A percentile compares a stretch with the other conserved stretches of the same genome.
These are phyloP conservation scores for Clupea harengus DNA, from an alignment of 2,113 vertebrate genomes.

Conservation along the genomic window DNA sequence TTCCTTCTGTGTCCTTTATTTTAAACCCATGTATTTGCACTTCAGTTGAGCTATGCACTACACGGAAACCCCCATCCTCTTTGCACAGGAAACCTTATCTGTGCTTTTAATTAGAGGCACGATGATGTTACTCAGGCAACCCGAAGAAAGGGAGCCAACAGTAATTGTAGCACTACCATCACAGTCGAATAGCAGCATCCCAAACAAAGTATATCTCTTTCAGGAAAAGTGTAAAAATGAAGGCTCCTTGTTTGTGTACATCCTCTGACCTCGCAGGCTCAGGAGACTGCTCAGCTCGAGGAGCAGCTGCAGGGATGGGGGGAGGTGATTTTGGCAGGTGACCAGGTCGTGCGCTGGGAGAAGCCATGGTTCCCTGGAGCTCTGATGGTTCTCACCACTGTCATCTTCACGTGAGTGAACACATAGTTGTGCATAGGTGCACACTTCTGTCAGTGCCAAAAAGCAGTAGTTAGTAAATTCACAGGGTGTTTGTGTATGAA, in stretches of 20 bases:
- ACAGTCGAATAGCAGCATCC: neutral
- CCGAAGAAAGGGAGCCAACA: neutral
- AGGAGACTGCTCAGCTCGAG: slow-evolving; percentile 90
- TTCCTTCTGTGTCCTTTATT: neutral
- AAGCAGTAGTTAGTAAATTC: too few relatives aligned
- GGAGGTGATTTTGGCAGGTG: slow-evolving; percentile 89
- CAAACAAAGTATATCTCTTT: neutral
- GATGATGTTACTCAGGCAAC: neutral
- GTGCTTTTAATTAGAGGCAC: neutral
- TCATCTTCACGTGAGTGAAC: slow-evolving; percentile 87
- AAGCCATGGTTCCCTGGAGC: slow-evolving; percentile 91
- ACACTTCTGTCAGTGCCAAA: neutral
- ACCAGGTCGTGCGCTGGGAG: slow-evolving; percentile 92
- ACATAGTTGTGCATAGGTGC: neutral
- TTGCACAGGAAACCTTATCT: neutral
- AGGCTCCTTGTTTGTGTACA: neutral
- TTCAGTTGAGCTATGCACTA: neutral
- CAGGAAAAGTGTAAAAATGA: neutral
- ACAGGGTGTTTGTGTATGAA: neutral
- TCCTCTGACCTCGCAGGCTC: slow-evolving; percentile 69
- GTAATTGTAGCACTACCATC: neutral
- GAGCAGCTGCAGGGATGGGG: slow-evolving; percentile 97
- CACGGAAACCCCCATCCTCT: neutral
- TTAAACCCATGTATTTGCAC: neutral
- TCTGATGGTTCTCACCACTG: slow-evolving; percentile 76